These are phyloP conservation scores for Aphidius colemani DNA, from an alignment of 2,888 invertebrate genomes.

Conservation along the genomic window DNA sequence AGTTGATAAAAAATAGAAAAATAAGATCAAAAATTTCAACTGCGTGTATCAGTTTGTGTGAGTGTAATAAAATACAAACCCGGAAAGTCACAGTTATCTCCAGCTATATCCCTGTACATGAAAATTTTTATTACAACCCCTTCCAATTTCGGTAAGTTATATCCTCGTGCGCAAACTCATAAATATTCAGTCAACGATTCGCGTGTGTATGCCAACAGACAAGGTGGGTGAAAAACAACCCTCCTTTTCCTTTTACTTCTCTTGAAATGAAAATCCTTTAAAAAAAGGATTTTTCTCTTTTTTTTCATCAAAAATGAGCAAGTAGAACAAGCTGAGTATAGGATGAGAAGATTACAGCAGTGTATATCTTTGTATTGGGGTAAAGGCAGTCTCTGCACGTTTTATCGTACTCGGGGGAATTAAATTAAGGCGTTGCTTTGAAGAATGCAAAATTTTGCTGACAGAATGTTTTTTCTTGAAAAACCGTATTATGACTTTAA, in stretches of 20 bases:
- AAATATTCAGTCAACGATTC: conserved; percentile 53
- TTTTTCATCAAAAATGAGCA: no score
- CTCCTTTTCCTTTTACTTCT: conserved; percentile 19
- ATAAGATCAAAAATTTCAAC: conserved; percentile 26
- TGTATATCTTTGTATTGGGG: no score
- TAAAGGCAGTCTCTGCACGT: no score
- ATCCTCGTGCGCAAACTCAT: conserved; percentile 54
- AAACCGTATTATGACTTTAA: no score
- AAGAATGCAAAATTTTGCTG: no score
- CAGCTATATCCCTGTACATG: conserved; percentile 7
- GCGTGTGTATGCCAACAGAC: conserved; percentile 34
- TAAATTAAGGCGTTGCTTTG: no score
- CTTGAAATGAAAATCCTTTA: neutral
- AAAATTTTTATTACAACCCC: conserved; percentile 46
- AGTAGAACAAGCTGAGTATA: no score
- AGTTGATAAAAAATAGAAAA: conserved; percentile 19
- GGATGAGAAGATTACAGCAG: no score
- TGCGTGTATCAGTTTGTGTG: conserved; percentile 44
- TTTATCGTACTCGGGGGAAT: no score
- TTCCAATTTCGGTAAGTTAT: conserved; percentile 35
- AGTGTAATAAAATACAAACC: conserved; percentile 37
- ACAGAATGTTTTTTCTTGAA: no score
- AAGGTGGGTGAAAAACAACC: neutral
- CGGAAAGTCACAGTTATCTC: conserved; percentile 28
- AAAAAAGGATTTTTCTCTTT: no score